Evolutionary conservation across 2,113 vertebrate genomes (phyloP), one percentile per base, ranked within the genome.

Genomic region (Gasterosteus nipponicus): DNA sequence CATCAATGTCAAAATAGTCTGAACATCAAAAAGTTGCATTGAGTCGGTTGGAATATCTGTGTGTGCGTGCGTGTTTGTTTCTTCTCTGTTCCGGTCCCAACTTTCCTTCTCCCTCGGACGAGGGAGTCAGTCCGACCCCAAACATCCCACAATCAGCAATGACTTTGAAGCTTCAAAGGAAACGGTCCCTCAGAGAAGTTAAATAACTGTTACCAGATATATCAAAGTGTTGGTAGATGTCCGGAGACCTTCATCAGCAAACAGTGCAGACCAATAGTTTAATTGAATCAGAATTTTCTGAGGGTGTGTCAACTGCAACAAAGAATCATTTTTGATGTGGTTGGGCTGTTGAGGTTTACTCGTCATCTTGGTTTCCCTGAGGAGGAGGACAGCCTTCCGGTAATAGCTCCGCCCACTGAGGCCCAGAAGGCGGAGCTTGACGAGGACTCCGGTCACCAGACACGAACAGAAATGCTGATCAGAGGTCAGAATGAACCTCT

Each of bases 391-490:
- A 88, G 82, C 16, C 29, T 65, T 80, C 96, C 97, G 18, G 92
- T 97, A 53, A 89, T 77, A 85, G 93, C 89, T 31, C 96, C 97
- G 6, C 96, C 96, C 79, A 96, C 94, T 12, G 49, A 91, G 22
- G 69, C 73, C 7, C 93, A 80, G 42, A 89, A 83, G 47, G 58
- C 47, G 61, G 94, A 95, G 69, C 75, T 67, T 0, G 69, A 92
- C 1, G 78, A 92, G 62, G 92, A 94, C 77, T 96, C 96, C 0
- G 93, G 95, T 86, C 92, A 92, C 44, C 69, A 77, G 46, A 87
- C 75, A 19, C 69, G 87, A 44, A 85, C 80, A 44, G 77, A 81
- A 6, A 54, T 75, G 2, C 47, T 66, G 10, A 61, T 35, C 2
- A 67, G 5, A 81, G 91, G 92, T 90, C 73, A 74, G 79, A 35